Base-by-base conservation (phyloP, 2,888 invertebrate genomes). In the Pomacea canaliculata region DNA sequence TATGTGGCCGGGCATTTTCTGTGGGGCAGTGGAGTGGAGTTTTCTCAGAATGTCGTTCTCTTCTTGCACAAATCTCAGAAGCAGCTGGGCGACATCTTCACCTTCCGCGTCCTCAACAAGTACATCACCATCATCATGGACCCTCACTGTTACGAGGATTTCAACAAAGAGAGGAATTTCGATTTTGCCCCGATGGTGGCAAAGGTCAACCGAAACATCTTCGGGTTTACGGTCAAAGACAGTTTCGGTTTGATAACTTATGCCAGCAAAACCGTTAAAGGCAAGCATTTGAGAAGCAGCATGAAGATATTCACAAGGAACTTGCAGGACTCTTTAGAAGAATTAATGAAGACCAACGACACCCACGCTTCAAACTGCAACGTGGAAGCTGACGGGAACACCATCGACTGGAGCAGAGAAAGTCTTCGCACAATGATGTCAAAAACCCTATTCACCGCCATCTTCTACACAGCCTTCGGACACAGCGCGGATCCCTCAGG, bases 401-500 rank as follows among this genome's bases (percentile, higher is more conserved):
- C 16, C 51, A 63, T 12, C 16, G 63, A 63, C 10, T 89, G 88
- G 87, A 69, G 74, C 18, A 79, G 82, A 19, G 85, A 84, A 70
- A 87, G 89, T 13, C 88, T 91, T 59, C 81, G 90, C 37, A 79
- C 82, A 12, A 85, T 91, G 80, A 84, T 87, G n/a, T 85, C 88
- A n/a, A 82, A 85, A 62, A 90, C 91, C 56, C 80, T 90, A 75
- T 91, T 91, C 82, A 83, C 87, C 27, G 87, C 90, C 70, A 85
- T 90, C 75, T 91, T 91, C 83, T 89, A 90, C 85, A 88, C 90
- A 56, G 87, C 91, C 75, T 91, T 91, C 82, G 91, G 91, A 59
- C 83, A 81, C 70, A 83, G 81, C 48, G 19, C 12, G 7, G 16
- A 27, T 12, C 63, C 63, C 19, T 37, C 68, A 48, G 48, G 23